Base-by-base conservation (phyloP, 2,113 vertebrate species). In the Odontophorus gujanensis region DNA sequence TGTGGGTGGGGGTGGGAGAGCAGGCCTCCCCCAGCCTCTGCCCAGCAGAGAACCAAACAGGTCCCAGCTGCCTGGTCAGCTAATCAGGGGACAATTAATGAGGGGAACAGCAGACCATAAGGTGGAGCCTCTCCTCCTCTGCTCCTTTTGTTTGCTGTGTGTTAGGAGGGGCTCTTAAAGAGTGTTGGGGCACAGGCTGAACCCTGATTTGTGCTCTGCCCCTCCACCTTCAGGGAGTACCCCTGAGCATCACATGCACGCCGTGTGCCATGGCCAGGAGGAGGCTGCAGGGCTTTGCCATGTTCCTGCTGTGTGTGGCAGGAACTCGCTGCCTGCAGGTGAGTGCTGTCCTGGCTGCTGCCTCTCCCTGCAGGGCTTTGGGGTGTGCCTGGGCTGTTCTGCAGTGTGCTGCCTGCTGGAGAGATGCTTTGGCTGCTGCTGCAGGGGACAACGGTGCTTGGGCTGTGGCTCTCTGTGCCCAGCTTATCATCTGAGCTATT, bases 131-230 rank as follows among this genome's bases (percentile, higher is more conserved):
- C 30, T 45, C 6, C 0, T 0, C 1, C 0, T 0, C 0, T 55
- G 3, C 0, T 26, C 0, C 0, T 11, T 2, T 7, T 51, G 57
- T 45, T 57, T 9, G 2, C 0, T 0, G 2, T 1, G 0, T 1
- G 0, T 2, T 16, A 8, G 62, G 4, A 17, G 16, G 0, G 34
- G 15, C 4, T 8, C 17, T 74, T 45, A n/a, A 61, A 59, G 12
- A 30, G 55, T 1, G 0, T 4, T 0, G 34, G 53, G 22, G 15
- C 28, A 6, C 25, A 20, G 18, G 28, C 62, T 5, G 57, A 15
- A 1, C 1, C 7, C 67, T 4, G 22, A 32, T 25, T 40, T 18
- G 67, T n/a, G 14, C 1, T 0, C 1, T 8, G 21, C 58, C 40
- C 17, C 6, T 1, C 8, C 0, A 9, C 1, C 1, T 22, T 8